Evolutionary conservation across 2,797 vertebrate species (phyloP), one percentile per base, ranked within the genome.

Genomic region (Toxotes lorentzi): DNA sequence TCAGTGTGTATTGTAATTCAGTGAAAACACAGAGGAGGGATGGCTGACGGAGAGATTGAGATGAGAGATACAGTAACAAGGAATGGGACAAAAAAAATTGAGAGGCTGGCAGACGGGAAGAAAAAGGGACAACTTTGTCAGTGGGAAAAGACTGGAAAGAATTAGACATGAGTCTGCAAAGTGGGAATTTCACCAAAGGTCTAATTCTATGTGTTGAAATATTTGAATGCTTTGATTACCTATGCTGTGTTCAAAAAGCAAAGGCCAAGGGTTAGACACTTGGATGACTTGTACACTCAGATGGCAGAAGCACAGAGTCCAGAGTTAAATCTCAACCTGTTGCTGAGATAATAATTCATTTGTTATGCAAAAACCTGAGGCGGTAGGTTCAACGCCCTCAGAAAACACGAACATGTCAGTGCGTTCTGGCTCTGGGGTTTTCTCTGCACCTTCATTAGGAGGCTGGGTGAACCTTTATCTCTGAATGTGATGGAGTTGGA

Each of bases 331-430:
- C 80, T 70, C 45, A 78, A 65, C 65, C 48, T 17, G 45, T 14
- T 57, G 53, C 10, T 32, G 43, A n/a, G 7, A 73, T 51, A 74
- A 75, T 23, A 21, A 23, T 7, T 48, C 0, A 86, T 88, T 83
- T 86, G 76, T 75, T 76, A 87, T 68, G 73, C 80, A 91, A 88
- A 89, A 59, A 30, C 23, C 23, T 5, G 41, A 9, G 47, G 48
- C 11, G 4, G 17, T 0, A 27, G 74, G 88, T 84, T 87, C 82
- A 85, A 73, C 16, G 9, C 38, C 68, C 86, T 85, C 34, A 8
- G 73, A 51, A 85, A 87, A 85, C 35, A 58, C 0, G 17, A 67
- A 43, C 78, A 76, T 81, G 80, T 92, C 81, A 86, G 69, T 3
- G 38, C 5, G 43, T 24, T 73, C 81, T 48, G 66, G 58, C 68